Evolutionary conservation across 2,888 invertebrate genomes (phyloP).

Genomic region (Brachypalpus laphriformis): DNA sequence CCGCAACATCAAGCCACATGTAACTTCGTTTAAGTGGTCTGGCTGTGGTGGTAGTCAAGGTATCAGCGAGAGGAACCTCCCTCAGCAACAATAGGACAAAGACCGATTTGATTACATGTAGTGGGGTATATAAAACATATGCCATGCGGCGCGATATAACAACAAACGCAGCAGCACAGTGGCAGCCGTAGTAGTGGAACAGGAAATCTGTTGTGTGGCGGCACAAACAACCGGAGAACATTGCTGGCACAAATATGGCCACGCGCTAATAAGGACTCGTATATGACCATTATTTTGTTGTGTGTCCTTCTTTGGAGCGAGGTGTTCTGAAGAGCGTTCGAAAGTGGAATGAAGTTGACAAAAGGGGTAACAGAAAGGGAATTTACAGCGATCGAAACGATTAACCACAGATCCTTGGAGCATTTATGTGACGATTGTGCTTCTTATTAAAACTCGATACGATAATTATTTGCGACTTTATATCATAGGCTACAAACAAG

Average conservation of each 20-base stretch:
- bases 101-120: slow-evolving; percentile 50
- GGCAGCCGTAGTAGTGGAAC: slow-evolving; percentile 25
- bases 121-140: slow-evolving; percentile 42
- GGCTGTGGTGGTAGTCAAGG: neutral
- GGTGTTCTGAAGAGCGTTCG: slow-evolving; percentile 65
- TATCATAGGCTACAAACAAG: too few relatives aligned
- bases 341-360: slow-evolving; percentile 65
- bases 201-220: slow-evolving; percentile 62
- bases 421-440: slow-evolving; percentile 1
- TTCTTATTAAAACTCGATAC: neutral
- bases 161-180: slow-evolving; percentile 26
- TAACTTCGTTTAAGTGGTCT: slow-evolving; percentile 9
- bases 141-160: slow-evolving; percentile 50
- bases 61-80: slow-evolving; percentile 27
- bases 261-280: slow-evolving; percentile 80
- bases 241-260: slow-evolving; percentile 75
- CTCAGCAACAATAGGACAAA: slow-evolving; percentile 65
- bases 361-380: slow-evolving; percentile 57
- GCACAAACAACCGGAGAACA: slow-evolving; percentile 18
- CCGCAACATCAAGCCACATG: neutral
- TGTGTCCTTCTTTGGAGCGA: slow-evolving; percentile 56
- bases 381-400: slow-evolving; percentile 10
- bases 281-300: slow-evolving; percentile 71
- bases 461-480: neutral
- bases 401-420: neutral